Evolutionary conservation across 2,113 vertebrate genomes (phyloP), one percentile per base, ranked within the genome.

Genomic region (Triplophysa siluroides): DNA sequence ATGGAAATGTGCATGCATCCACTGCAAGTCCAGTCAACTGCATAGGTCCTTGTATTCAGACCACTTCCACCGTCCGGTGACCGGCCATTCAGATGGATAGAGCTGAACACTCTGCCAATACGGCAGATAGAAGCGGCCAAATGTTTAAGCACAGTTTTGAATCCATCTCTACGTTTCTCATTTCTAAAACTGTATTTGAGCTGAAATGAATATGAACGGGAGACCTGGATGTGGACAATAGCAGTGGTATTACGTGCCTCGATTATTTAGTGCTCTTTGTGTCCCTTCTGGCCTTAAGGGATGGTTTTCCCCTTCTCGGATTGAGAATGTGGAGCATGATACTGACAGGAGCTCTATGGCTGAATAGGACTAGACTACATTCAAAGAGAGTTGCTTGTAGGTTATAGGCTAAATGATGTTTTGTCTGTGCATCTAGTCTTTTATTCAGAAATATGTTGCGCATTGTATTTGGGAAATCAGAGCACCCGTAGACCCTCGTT

Each of bases 1-100:
- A 78, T 83, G 67, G 73, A 71, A 83, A 83, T 94, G 92, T 85
- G 88, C 89, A 91, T 91, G 88, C 91, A 89, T 89, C 91, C 90
- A 88, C 85, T 89, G 87, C 90, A 88, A 82, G 90, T 88, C 88
- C 88, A 87, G 88, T 91, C 86, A 88, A 87, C 89, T 91, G 69
- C 64, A 56, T 50, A 38, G 24, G 29, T 24, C 45, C 58, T 78
- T 61, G 18, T 64, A 80, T 67, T 70, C 65, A 14, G 33, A 52
- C 23, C 18, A 43, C 33, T 78, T 75, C 69, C 68, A 76, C 74
- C 10, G 62, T 8, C 58, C 72, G 47, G 41, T 47, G 78, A 81
- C 14, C 5, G 23, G 61, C 61, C 76, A 38, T 84, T 79, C 47
- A 71, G 26, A 74, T 38, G 61, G 52, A 18, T 78, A 80, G 18